Percentiles rank a stretch among this genome's conserved stretches.
Evolutionary conservation across 1,140 invertebrate species (phyloP).

Genomic region (Drosophila truncata): DNA sequence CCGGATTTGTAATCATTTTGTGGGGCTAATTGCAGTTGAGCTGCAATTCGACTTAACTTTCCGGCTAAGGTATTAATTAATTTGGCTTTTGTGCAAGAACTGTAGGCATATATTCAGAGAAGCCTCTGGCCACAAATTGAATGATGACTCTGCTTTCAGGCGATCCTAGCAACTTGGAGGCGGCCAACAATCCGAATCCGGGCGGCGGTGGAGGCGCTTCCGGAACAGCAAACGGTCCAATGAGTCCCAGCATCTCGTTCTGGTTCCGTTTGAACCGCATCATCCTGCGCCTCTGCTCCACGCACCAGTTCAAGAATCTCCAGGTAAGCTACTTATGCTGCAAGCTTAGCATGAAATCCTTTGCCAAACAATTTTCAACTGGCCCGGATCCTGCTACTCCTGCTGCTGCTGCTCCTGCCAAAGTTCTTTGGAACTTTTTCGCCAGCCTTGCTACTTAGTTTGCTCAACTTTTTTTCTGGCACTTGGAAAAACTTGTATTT

Average conservation of each 20-base stretch:
- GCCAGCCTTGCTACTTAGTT: constrained; percentile 30
- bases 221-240: constrained; percentile 51
- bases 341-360: constrained; percentile 47
- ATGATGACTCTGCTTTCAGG: constrained; percentile 30
- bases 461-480: constrained; percentile 23
- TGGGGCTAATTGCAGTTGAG: constrained; percentile 19
- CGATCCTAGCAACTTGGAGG: constrained; percentile 63
- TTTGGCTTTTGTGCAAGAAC: constrained; percentile 9
- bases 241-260: constrained; percentile 82
- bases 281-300: constrained; percentile 86
- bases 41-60: constrained; percentile 8
- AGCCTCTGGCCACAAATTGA: constrained; percentile 15
- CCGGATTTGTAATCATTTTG: constrained; percentile 9
- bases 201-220: constrained; percentile 41
- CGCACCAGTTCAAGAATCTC: constrained; percentile 90
- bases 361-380: constrained; percentile 44
- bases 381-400: background rate
- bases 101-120: constrained; percentile 8
- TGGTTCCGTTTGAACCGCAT: constrained; percentile 84
- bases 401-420: background rate
- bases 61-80: constrained; percentile 37
- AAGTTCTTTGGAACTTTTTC: constrained; percentile 36
- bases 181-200: constrained; percentile 63
- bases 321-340: constrained; percentile 86
- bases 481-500: constrained; percentile 5